phyloP scores from a whole-genome alignment of 2,888 invertebrate genomes.

The Hesperia comma region DNA sequence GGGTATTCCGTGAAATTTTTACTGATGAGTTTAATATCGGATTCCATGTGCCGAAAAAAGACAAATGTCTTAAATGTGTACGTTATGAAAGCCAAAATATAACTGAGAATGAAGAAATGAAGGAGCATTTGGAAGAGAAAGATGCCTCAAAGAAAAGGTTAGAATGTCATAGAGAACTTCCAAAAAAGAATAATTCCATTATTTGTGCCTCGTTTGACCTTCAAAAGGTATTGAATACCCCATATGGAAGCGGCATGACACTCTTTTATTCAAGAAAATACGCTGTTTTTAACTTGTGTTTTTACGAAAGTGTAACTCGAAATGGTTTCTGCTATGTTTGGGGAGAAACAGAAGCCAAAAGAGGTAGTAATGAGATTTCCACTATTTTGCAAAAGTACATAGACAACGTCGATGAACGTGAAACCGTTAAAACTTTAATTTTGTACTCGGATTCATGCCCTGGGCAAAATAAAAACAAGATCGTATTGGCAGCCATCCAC shows the following conservation, averaged over 20 bases:
- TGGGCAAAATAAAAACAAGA: constrained; percentile 47
- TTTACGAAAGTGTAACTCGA: constrained; percentile 43
- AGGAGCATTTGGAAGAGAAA: constrained; percentile 8
- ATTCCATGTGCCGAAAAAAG: constrained; percentile 44
- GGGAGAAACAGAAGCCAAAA: constrained; percentile 44
- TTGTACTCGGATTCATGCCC: constrained; percentile 44
- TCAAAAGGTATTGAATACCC: constrained; percentile 41
- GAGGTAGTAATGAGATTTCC: constrained; percentile 44
- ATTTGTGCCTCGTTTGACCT: constrained; percentile 39
- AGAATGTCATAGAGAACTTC: constrained; percentile 37
- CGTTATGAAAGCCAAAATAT: background rate
- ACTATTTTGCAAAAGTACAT: constrained; percentile 13
- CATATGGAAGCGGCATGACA: constrained; percentile 41
- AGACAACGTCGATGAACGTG: constrained; percentile 39
- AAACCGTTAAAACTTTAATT: constrained; percentile 40
- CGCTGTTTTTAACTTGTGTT: constrained; percentile 42
- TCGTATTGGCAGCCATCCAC: constrained; percentile 43
- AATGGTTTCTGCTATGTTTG: constrained; percentile 42
- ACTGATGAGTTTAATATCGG: constrained; percentile 42
- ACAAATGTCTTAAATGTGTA: constrained; percentile 44
- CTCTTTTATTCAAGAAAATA: constrained; percentile 43
- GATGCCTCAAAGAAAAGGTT: constrained; percentile 41
- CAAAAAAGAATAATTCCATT: constrained; percentile 37
- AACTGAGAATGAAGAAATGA: background rate
- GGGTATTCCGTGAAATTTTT: constrained; percentile 43